Base-by-base conservation (phyloP, 2,113 vertebrate genomes). In the Zingel zingel region DNA sequence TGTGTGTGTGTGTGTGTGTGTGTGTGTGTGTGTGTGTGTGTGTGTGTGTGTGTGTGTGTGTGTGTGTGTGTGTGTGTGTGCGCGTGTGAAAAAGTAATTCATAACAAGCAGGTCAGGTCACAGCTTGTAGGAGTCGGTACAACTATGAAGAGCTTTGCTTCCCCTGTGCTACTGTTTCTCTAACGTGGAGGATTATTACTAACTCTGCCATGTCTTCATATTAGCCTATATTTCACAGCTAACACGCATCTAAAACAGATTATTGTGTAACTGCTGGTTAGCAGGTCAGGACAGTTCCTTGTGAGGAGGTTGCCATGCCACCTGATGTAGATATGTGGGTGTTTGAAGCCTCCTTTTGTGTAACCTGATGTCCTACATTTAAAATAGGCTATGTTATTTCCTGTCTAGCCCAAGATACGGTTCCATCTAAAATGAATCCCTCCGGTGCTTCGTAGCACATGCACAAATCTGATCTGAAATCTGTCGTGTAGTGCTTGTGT, bases 301-400 rank as follows among this genome's bases (percentile, higher is more conserved):
- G 76, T 62, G 66, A 91, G 79, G 76, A 86, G 69, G 90, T 77
- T 89, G 86, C 90, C 73, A 86, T 93, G 90, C 85, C 84, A 94
- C 86, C 88, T 93, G 87, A 56, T 64, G 80, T 62, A 83, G 76
- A 86, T 81, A 21, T 86, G 82, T 78, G 86, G 80, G 71, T 64
- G 83, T 77, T n/a, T 45, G 30, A 85, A 90, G 63, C 61, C 83
- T 81, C 51, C 54, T 89, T 92, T 89, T 6, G 0, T 67, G 48
- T 84, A 87, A 91, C 88, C 87, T 81, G 80, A 61, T 89, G 87
- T 86, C 84, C 89, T 85, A 91, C 64, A 92, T 94, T 90, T 74
- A 74, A 88, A 91, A 77, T 86, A 76, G 86, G 75, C 69, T 85
- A 30, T 33, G 70, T 63, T 87, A 83, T 88, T 86, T 91, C 74